These are phyloP conservation scores for Lagocephalus sceleratus DNA, from an alignment of 2,797 vertebrate genomes.

Conservation along the genomic window DNA sequence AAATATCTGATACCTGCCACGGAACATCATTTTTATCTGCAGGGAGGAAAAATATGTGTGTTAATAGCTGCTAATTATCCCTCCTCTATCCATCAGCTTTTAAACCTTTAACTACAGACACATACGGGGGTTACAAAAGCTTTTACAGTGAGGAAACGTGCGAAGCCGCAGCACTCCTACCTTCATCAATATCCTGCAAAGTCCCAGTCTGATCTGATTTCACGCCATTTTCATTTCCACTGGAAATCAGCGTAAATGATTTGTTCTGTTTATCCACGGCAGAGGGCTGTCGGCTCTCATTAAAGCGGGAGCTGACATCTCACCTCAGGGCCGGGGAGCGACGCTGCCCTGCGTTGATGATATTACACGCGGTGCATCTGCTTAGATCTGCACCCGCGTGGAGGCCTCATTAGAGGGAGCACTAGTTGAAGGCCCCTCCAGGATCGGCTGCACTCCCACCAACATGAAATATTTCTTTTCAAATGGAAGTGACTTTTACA, in stretches of 20 bases:
- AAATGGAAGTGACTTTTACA: background rate
- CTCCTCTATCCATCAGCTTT: too few species aligned
- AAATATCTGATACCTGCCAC: too few species aligned
- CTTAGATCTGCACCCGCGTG: conserved; percentile 12
- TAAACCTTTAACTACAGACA: too few species aligned
- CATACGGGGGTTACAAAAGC: too few species aligned
- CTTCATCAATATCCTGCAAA: background rate
- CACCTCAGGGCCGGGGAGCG: conserved; percentile 6
- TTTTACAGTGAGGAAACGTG: background rate
- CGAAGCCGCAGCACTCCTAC: background rate
- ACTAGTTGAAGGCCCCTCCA: background rate
- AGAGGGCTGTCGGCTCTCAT: background rate
- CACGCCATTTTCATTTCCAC: background rate
- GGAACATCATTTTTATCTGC: too few species aligned
- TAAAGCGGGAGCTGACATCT: conserved; percentile 4
- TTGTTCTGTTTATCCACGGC: background rate
- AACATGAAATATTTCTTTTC: background rate
- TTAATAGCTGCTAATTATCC: too few species aligned
- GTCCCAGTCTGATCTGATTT: background rate
- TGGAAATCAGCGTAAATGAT: background rate
- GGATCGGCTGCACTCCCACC: background rate
- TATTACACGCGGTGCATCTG: background rate
- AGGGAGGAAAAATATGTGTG: too few species aligned
- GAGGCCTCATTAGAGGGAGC: conserved; percentile 14
- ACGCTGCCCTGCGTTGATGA: conserved; percentile 1